These are phyloP conservation scores for Antechinus flavipes DNA, from an alignment of 2,113 vertebrate species.

Conservation along the genomic window DNA sequence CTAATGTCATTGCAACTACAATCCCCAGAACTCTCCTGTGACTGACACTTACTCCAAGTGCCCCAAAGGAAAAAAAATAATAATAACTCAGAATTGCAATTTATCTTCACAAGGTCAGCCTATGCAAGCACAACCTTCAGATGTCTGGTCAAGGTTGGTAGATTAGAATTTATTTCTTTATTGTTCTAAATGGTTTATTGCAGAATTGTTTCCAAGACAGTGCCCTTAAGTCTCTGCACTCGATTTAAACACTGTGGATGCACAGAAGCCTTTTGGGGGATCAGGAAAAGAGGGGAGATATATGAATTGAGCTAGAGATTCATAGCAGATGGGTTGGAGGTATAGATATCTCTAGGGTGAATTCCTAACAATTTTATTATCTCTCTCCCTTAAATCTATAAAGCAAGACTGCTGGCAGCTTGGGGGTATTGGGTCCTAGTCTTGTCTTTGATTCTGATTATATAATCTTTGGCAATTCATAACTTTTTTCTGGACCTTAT, in stretches of 20 bases:
- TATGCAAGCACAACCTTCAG: constrained; percentile 28
- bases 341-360: not conserved
- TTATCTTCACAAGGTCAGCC: constrained; percentile 62
- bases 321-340: not conserved
- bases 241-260: not conserved
- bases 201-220: constrained; percentile 24
- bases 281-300: not conserved
- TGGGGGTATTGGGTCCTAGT: not conserved
- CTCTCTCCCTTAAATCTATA: constrained; percentile 28
- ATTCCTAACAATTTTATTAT: not conserved
- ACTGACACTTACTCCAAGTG: constrained; percentile 45
- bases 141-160: constrained; percentile 46
- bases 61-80: constrained; percentile 45
- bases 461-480: constrained; percentile 11
- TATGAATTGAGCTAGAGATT: not conserved
- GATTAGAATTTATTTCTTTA: constrained; percentile 57
- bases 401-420: not conserved
- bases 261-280: not conserved
- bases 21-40: constrained; percentile 42
- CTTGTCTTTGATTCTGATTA: not conserved
- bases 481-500: not conserved
- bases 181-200: constrained; percentile 34
- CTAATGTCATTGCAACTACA: constrained; percentile 34
- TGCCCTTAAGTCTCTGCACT: not conserved
- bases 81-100: constrained; percentile 50